Evolutionary conservation across 2,888 invertebrate genomes (phyloP).

Genomic region (Eristalis tenax): DNA sequence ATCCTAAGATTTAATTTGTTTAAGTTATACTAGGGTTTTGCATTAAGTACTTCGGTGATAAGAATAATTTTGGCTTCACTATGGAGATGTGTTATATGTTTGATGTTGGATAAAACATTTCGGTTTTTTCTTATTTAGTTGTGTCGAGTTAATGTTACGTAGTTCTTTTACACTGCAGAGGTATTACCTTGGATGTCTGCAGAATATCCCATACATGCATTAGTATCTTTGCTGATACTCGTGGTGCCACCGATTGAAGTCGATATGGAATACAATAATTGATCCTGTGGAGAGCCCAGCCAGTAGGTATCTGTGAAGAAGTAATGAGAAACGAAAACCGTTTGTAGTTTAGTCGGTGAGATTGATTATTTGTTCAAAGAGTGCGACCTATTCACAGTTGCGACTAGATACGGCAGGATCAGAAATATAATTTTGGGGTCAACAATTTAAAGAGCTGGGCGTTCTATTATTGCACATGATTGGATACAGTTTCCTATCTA

Average conservation of each 20-base stretch:
- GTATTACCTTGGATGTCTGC: conserved; percentile 60
- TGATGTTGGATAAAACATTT: conserved; percentile 70
- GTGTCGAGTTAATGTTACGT: conserved; percentile 40
- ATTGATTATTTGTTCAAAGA: no score
- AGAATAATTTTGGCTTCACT: conserved; percentile 69
- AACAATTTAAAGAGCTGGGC: no score
- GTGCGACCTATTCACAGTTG: no score
- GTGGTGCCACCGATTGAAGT: conserved; percentile 99
- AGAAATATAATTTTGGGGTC: no score
- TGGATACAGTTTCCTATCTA: no score
- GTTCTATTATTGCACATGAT: no score
- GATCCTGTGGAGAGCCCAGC: conserved; percentile 99
- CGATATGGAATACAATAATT: conserved; percentile 99
- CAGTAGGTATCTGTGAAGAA: conserved; percentile 90
- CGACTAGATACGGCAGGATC: no score
- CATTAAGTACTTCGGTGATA: conserved; percentile 69
- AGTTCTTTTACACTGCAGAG: conserved; percentile 55
- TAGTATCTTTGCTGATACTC: conserved; percentile 97
- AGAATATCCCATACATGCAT: conserved; percentile 78
- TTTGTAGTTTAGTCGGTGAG: not conserved
- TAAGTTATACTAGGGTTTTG: conserved; percentile 52
- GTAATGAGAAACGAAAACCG: not conserved
- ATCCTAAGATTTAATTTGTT: conserved; percentile 22
- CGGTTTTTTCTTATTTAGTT: conserved; percentile 65
- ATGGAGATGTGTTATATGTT: conserved; percentile 64